Evolutionary conservation across 2,797 vertebrate species (phyloP).

Genomic region (Ambastaia sidthimunki): DNA sequence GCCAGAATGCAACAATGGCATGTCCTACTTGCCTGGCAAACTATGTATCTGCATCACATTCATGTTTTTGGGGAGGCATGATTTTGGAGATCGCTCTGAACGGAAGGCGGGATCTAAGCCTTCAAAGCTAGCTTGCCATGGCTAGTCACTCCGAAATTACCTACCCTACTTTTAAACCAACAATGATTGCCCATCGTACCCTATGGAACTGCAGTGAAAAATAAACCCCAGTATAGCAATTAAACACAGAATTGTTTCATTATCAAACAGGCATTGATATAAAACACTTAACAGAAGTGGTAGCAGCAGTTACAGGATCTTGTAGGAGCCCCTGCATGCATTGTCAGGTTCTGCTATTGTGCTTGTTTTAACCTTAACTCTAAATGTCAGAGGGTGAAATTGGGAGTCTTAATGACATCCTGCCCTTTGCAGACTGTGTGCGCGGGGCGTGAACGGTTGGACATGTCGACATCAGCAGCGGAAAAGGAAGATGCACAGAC

Average conservation of each 20-base stretch:
- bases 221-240: background rate
- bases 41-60: too few relatives aligned
- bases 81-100: too few relatives aligned
- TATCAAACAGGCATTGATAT: background rate
- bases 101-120: too few relatives aligned
- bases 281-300: background rate
- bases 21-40: too few relatives aligned
- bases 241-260: background rate
- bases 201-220: background rate
- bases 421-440: conserved; percentile 44
- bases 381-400: conserved; percentile 51
- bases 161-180: background rate
- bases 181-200: too few relatives aligned
- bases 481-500: conserved; percentile 31
- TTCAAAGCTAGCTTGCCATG: too few relatives aligned
- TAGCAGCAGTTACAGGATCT: conserved; percentile 1
- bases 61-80: too few relatives aligned
- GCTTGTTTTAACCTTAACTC: conserved; percentile 52
- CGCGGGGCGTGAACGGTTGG: conserved; percentile 41
- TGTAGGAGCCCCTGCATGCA: conserved; percentile 25
- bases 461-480: conserved; percentile 43
- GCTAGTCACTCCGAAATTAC: too few relatives aligned
- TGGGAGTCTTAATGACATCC: conserved; percentile 51
- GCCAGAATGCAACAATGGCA: too few relatives aligned
- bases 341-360: conserved; percentile 39